These are phyloP conservation scores for Cryptophagus acutangulus DNA, from an alignment of 2,888 invertebrate species.

Conservation along the genomic window DNA sequence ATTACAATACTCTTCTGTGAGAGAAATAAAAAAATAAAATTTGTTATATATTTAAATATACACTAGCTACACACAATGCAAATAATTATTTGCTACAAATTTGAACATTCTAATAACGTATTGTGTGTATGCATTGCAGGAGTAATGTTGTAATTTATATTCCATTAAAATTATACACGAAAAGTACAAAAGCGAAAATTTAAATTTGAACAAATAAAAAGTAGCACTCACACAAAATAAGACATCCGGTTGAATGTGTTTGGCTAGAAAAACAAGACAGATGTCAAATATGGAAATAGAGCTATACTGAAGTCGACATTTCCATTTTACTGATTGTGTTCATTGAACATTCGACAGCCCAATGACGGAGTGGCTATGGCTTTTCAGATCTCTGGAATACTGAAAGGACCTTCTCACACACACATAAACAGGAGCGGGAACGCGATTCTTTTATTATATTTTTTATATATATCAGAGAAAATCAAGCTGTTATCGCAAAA, in stretches of 20 bases:
- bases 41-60: no score
- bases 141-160: slow-evolving; percentile 1
- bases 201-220: not conserved
- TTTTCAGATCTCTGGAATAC: slow-evolving; percentile 24
- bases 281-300: slow-evolving; percentile 44
- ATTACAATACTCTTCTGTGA: no score
- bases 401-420: slow-evolving; percentile 12
- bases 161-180: not conserved
- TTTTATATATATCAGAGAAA: no score
- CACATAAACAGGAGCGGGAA: not conserved
- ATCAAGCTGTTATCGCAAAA: no score
- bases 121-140: no score
- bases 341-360: slow-evolving; percentile 49
- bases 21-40: no score
- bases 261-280: slow-evolving; percentile 30
- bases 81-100: no score
- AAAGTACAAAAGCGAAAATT: not conserved
- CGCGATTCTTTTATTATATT: no score
- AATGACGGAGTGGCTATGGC: slow-evolving; percentile 45
- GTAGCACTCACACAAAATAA: slow-evolving; percentile 4
- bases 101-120: no score
- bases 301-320: slow-evolving; percentile 39
- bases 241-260: slow-evolving; percentile 10
- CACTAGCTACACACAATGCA: no score
- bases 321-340: slow-evolving; percentile 47